Conservation (phyloP, 2,113 vertebrate genomes). For the Oxyruncus cristatus region DNA sequence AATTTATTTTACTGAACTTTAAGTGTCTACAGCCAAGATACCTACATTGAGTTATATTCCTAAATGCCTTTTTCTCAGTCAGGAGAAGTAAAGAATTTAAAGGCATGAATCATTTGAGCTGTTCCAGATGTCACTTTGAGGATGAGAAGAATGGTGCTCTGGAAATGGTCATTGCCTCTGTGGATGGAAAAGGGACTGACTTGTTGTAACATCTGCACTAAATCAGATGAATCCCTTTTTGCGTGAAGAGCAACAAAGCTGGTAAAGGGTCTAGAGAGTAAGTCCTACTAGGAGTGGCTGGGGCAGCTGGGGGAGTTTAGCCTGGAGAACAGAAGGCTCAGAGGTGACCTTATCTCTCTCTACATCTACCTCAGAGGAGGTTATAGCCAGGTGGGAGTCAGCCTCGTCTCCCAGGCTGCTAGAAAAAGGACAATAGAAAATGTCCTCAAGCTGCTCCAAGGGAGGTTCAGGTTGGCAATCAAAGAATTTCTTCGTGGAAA, state of each 20-base stretch:
- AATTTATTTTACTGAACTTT: not conserved
- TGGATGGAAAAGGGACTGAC: not conserved
- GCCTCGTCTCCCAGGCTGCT: not conserved
- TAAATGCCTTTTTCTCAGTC: not conserved
- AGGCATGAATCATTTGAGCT: not conserved
- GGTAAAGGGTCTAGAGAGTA: not conserved
- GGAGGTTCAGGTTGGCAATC: not conserved
- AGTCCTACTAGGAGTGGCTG: not conserved
- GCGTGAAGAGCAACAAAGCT: not conserved
- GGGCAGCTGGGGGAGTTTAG: not conserved
- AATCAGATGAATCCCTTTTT: not conserved
- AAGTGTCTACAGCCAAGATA: not conserved
- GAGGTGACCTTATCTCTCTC: not conserved
- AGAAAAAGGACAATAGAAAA: fast-evolving
- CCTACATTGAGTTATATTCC: not conserved
- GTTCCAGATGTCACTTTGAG: not conserved
- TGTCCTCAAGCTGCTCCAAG: too few species aligned
- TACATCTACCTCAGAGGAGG: not conserved
- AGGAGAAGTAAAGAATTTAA: not conserved
- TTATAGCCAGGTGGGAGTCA: not conserved
- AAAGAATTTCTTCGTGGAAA: not conserved
- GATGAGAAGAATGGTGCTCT: not conserved
- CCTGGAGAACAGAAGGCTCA: not conserved
- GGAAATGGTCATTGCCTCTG: not conserved
- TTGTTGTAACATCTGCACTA: not conserved